These are phyloP conservation scores for Euschistus heros DNA, from an alignment of 1,140 invertebrate species.

Conservation along the genomic window DNA sequence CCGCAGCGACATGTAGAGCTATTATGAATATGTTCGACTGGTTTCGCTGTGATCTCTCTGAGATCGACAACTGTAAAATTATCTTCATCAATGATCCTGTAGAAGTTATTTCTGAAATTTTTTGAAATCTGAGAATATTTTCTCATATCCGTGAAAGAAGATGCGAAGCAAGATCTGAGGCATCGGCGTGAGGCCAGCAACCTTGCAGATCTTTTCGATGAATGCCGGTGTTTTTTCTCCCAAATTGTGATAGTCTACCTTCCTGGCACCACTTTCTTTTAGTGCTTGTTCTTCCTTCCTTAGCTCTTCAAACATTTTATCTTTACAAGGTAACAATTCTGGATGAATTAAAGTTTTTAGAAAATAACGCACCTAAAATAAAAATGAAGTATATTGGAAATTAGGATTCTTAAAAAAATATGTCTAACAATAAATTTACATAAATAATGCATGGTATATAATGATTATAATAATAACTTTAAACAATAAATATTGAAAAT, in stretches of 20 bases:
- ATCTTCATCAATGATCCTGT: constrained; percentile 19
- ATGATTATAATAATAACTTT: too few species aligned
- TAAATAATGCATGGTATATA: too few species aligned
- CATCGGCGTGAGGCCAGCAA: neutral
- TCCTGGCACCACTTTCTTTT: neutral
- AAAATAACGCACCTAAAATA: constrained; percentile 17
- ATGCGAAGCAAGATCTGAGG: constrained; percentile 11
- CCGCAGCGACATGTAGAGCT: constrained; percentile 4
- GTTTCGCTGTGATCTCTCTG: constrained; percentile 10
- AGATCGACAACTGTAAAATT: constrained; percentile 19
- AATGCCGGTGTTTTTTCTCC: constrained; percentile 1
- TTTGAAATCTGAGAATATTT: constrained; percentile 17
- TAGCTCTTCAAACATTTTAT: constrained; percentile 8
- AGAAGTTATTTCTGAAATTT: constrained; percentile 19
- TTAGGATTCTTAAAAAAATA: too few species aligned
- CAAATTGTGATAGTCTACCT: neutral
- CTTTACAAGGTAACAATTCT: constrained; percentile 5
- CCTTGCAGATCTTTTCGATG: constrained; percentile 7
- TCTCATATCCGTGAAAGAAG: constrained; percentile 2
- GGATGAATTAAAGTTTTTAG: neutral
- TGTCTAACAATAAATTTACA: too few species aligned
- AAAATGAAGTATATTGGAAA: neutral
- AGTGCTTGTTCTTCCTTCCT: neutral
- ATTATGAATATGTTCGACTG: constrained; percentile 2
- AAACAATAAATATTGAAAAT: too few species aligned